phyloP scores from a whole-genome alignment of 2,113 vertebrate species.

The Vidua macroura region DNA sequence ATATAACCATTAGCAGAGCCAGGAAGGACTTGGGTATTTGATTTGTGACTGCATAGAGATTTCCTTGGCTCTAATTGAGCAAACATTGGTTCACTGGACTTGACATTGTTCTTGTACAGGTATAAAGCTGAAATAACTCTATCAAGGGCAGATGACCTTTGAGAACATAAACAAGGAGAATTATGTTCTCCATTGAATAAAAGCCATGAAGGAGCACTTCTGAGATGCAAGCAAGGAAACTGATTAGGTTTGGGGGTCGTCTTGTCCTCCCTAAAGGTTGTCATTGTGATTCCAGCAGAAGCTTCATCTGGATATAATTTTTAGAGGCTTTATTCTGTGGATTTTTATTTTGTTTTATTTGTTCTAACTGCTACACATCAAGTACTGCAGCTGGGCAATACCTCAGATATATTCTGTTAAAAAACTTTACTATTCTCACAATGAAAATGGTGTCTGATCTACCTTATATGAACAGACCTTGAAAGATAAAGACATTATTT shows the following conservation, averaged over 20 bases:
- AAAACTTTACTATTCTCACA: neutral
- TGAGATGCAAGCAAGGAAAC: neutral
- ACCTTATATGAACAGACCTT: neutral
- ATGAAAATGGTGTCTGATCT: neutral
- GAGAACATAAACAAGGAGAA: slow-evolving; percentile 21
- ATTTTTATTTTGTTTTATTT: neutral
- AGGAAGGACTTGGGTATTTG: neutral
- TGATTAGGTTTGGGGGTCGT: neutral
- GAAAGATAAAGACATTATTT: neutral
- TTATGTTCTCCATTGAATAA: neutral
- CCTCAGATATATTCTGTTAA: neutral
- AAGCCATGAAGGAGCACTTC: neutral
- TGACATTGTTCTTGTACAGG: slow-evolving; percentile 31
- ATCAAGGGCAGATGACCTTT: slow-evolving; percentile 11
- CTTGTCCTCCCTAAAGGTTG: neutral
- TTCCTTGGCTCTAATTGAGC: slow-evolving; percentile 34
- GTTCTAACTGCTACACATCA: neutral
- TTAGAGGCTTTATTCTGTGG: neutral
- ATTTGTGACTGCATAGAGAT: neutral
- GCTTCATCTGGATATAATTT: neutral
- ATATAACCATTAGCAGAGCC: neutral
- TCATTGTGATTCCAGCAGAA: neutral
- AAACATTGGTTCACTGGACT: slow-evolving; percentile 35
- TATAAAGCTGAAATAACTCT: slow-evolving; percentile 38
- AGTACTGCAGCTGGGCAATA: neutral